Conservation (phyloP, 2,888 invertebrate genomes). For the Theretra japonica region DNA sequence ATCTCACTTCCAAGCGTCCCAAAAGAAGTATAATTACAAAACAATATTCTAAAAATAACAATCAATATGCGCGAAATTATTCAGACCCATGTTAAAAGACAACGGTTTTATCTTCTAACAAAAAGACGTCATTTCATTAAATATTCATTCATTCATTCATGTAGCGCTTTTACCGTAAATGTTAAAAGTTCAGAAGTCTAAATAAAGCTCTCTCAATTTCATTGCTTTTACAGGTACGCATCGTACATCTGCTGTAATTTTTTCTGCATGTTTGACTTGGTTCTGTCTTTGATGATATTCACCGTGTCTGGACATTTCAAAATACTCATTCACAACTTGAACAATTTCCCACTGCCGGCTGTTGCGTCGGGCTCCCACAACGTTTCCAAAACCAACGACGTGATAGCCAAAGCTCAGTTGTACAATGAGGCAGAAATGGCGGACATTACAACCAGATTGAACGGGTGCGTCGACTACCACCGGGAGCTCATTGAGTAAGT, state of each 20-base stretch:
- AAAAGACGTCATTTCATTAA: no score
- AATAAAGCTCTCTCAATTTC: neutral
- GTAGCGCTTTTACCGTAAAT: neutral
- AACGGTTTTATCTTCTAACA: no score
- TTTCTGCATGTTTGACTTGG: conserved; percentile 42
- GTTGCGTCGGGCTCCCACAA: neutral
- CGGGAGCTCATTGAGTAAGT: conserved; percentile 39
- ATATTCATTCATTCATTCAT: no score
- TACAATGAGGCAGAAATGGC: conserved; percentile 34
- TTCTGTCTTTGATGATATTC: conserved; percentile 44
- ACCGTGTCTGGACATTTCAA: conserved; percentile 48
- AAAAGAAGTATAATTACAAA: no score
- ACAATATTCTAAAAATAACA: no score
- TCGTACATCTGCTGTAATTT: conserved; percentile 37
- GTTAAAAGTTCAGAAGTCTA: neutral
- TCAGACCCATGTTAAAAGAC: no score
- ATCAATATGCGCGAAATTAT: no score
- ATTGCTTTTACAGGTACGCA: conserved; percentile 29
- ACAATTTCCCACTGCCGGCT: conserved; percentile 40
- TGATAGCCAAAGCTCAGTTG: conserved; percentile 2
- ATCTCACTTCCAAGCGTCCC: no score
- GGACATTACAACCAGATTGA: conserved; percentile 33
- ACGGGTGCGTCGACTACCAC: conserved; percentile 42
- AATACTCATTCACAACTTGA: conserved; percentile 41
- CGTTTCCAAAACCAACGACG: conserved; percentile 30